A percentile compares a stretch with the other conserved stretches of the same genome.
phyloP scores from a whole-genome alignment of 2,888 invertebrate species.

The Limulus polyphemus region DNA sequence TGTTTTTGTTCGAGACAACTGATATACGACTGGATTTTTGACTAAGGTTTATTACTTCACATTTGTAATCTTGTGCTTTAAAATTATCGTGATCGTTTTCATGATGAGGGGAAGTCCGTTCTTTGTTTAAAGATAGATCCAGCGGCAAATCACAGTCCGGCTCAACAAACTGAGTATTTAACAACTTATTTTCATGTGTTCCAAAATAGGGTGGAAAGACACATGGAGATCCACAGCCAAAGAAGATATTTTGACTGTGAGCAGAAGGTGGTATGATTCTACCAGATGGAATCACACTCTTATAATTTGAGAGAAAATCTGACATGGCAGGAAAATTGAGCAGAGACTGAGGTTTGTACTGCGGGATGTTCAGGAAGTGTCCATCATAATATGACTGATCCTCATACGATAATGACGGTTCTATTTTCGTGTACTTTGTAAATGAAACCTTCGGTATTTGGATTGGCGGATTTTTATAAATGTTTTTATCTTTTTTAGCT shows the following conservation, averaged over 20 bases:
- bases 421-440: background rate
- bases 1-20: conserved; percentile 11
- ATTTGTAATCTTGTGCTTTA: conserved; percentile 30
- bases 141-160: conserved; percentile 58
- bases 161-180: too few relatives aligned
- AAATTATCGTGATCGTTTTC: background rate
- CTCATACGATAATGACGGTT: background rate
- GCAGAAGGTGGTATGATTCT: too few relatives aligned
- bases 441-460: background rate
- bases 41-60: conserved; percentile 64
- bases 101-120: conserved; percentile 33
- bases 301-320: too few relatives aligned
- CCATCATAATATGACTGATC: background rate
- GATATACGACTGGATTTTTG: conserved; percentile 50
- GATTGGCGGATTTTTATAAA: background rate
- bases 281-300: too few relatives aligned
- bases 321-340: too few relatives aligned
- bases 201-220: too few relatives aligned
- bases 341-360: conserved; percentile 7
- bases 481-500: conserved; percentile 62
- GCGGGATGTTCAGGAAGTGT: conserved; percentile 4
- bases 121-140: conserved; percentile 70
- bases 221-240: too few relatives aligned
- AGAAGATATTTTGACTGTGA: too few relatives aligned
- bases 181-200: too few relatives aligned